Evolutionary conservation across 2,113 vertebrate genomes (phyloP).

Genomic region (Antechinus stuartii): DNA sequence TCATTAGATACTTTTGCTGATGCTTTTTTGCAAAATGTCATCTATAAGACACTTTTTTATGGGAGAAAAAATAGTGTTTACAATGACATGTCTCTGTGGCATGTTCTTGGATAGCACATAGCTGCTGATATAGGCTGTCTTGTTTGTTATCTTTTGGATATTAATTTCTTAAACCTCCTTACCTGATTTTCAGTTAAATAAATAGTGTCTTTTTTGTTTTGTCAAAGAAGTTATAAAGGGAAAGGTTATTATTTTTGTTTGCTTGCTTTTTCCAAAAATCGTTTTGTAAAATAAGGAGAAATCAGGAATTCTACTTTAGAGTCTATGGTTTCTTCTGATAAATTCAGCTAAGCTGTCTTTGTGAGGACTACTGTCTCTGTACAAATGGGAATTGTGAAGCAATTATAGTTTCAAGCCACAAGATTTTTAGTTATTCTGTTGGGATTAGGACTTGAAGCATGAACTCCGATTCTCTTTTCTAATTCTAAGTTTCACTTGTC

Average conservation of each 20-base stretch:
- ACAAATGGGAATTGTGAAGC: slow-evolving; percentile 4
- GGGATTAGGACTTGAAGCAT: slow-evolving; percentile 21
- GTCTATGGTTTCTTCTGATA: background rate
- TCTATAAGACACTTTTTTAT: background rate
- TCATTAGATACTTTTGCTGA: background rate
- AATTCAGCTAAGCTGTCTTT: background rate
- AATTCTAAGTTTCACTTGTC: background rate
- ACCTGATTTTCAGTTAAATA: background rate
- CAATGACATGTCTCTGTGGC: background rate
- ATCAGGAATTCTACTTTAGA: background rate
- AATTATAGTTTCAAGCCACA: slow-evolving; percentile 17
- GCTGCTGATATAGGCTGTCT: background rate
- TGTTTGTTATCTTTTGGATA: background rate
- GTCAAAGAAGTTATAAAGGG: background rate
- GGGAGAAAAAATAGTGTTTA: background rate
- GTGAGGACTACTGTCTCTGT: background rate
- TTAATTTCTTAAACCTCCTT: slow-evolving; percentile 33
- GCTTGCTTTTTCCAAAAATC: background rate
- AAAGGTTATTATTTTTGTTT: background rate
- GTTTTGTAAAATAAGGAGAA: background rate
- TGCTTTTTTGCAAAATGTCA: background rate
- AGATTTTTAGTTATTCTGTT: slow-evolving; percentile 27
- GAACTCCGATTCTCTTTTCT: background rate
- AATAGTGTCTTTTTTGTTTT: background rate
- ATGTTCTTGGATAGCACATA: background rate